Percentiles rank a stretch among this genome's conserved stretches.
These are phyloP conservation scores for Pseudomyrmex concolor DNA, from an alignment of 1,140 invertebrate species.

Conservation along the genomic window DNA sequence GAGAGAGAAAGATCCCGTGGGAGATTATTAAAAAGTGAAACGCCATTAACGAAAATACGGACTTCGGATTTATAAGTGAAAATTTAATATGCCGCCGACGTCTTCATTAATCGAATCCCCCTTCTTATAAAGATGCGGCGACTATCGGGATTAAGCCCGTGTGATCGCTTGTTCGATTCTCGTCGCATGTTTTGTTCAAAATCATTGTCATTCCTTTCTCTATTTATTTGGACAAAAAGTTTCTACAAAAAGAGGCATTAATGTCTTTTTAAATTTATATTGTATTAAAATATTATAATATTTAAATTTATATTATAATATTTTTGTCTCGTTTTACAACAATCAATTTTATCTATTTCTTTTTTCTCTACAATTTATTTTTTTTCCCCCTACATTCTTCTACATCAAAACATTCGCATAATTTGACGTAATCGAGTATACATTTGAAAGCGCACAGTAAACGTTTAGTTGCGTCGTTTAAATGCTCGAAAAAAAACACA, in stretches of 20 bases:
- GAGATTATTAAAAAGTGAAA: constrained; percentile 51
- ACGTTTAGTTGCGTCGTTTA: background rate
- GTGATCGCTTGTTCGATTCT: background rate
- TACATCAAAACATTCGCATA: constrained; percentile 9
- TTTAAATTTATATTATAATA: too few relatives aligned
- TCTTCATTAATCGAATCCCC: constrained; percentile 20
- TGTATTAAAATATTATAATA: too few relatives aligned
- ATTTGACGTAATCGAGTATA: constrained; percentile 17
- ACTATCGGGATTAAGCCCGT: background rate
- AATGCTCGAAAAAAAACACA: constrained; percentile 15
- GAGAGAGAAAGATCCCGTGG: constrained; percentile 11
- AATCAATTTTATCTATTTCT: background rate
- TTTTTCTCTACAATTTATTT: background rate
- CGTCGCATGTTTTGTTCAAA: too few relatives aligned
- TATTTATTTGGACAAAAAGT: too few relatives aligned
- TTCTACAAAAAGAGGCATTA: too few relatives aligned
- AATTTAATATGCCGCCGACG: constrained; percentile 34
- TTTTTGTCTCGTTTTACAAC: background rate
- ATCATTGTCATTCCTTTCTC: too few relatives aligned
- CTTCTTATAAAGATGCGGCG: background rate
- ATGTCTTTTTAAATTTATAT: too few relatives aligned
- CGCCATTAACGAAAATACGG: constrained; percentile 64
- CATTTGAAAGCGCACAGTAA: constrained; percentile 10
- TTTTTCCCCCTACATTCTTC: background rate
- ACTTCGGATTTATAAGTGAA: constrained; percentile 12